phyloP scores from a whole-genome alignment of 2,888 invertebrate species.

The Volucella inanis region DNA sequence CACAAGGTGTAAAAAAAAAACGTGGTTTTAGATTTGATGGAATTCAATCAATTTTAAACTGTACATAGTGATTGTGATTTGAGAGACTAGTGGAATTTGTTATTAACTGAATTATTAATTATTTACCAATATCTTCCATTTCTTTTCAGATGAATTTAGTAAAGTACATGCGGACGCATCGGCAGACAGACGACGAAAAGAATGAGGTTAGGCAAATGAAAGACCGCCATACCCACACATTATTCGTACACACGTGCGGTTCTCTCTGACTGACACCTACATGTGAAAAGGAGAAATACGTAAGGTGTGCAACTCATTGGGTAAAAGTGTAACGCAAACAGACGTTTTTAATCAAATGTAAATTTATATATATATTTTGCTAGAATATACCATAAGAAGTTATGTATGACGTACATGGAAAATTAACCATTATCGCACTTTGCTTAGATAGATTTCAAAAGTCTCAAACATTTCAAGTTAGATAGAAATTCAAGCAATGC shows the following conservation, averaged over 20 bases:
- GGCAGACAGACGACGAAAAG: slow-evolving; percentile 44
- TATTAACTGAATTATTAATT: slow-evolving; percentile 1
- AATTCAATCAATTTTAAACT: neutral
- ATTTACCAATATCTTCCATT: slow-evolving; percentile 72
- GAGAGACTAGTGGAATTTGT: neutral
- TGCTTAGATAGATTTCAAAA: too few relatives aligned
- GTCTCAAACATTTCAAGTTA: too few relatives aligned
- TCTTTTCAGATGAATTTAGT: slow-evolving; percentile 7
- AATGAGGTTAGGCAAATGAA: slow-evolving; percentile 61
- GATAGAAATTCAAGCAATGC: too few relatives aligned
- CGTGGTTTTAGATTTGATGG: neutral
- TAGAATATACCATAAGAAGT: too few relatives aligned
- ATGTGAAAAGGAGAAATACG: neutral
- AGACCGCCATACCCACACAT: slow-evolving; percentile 59
- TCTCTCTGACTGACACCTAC: slow-evolving; percentile 28
- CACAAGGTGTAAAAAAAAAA: slow-evolving; percentile 3
- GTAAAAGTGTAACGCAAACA: slow-evolving; percentile 80
- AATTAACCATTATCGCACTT: too few relatives aligned
- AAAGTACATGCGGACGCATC: slow-evolving; percentile 30
- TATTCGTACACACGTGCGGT: slow-evolving; percentile 57
- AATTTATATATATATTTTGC: too few relatives aligned
- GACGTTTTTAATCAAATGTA: too few relatives aligned
- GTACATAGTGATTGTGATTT: neutral
- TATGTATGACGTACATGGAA: too few relatives aligned
- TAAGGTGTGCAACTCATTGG: slow-evolving; percentile 78